phyloP scores from a whole-genome alignment of 1,140 invertebrate species.

The Halyomorpha halys region DNA sequence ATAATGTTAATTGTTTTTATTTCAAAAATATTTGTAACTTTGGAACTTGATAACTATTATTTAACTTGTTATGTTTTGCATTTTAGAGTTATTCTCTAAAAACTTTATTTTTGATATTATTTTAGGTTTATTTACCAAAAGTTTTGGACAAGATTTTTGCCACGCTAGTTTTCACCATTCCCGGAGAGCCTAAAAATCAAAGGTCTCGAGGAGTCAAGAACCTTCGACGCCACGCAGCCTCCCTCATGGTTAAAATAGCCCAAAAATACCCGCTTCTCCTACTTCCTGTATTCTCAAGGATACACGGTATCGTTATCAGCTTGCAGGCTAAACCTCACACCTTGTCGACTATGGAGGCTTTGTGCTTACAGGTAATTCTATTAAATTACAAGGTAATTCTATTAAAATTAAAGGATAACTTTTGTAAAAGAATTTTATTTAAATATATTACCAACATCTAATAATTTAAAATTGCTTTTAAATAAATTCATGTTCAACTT shows the following conservation, averaged over 20 bases:
- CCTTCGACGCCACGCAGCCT: conserved; percentile 75
- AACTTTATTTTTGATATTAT: background rate
- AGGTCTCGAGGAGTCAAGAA: conserved; percentile 67
- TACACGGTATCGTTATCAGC: conserved; percentile 59
- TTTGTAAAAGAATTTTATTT: background rate
- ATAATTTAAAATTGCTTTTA: no score
- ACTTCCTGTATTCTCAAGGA: conserved; percentile 75
- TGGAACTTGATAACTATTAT: no score
- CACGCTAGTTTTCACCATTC: conserved; percentile 59
- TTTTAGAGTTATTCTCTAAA: no score
- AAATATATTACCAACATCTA: no score
- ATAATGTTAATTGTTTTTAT: no score
- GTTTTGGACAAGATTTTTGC: conserved; percentile 81
- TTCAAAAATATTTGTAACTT: no score
- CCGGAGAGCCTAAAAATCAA: conserved; percentile 49
- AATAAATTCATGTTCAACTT: no score
- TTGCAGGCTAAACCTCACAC: conserved; percentile 52
- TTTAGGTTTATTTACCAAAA: conserved; percentile 48
- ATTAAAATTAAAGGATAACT: no score
- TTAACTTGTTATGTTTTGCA: no score
- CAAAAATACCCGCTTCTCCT: conserved; percentile 72
- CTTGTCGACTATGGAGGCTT: conserved; percentile 73
- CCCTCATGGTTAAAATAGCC: conserved; percentile 78
- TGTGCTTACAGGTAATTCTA: conserved; percentile 49
- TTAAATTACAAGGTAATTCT: no score